Evolutionary conservation across 2,888 invertebrate genomes (phyloP).

Genomic region (Drosophila subsilvestris): DNA sequence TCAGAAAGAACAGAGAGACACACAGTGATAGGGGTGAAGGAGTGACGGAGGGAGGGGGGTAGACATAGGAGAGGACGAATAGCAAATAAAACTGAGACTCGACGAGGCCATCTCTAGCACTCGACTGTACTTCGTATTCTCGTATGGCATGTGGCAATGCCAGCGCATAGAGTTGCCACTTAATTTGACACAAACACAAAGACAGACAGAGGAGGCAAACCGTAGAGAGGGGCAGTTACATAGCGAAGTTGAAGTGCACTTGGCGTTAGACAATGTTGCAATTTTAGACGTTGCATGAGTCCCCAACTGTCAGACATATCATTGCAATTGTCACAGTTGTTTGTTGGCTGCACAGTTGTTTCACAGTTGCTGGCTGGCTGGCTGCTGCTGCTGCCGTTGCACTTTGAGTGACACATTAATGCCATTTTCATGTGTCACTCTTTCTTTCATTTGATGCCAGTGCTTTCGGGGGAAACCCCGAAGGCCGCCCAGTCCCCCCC

Average conservation of each 20-base stretch:
- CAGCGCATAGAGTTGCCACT: conserved; percentile 72
- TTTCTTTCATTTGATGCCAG: conserved; percentile 76
- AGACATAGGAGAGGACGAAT: conserved; percentile 10
- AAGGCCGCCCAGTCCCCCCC: too few relatives aligned
- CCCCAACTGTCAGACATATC: conserved; percentile 71
- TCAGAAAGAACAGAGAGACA: conserved; percentile 62
- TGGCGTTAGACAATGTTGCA: conserved; percentile 76
- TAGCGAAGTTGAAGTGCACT: conserved; percentile 54
- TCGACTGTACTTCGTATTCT: conserved; percentile 18
- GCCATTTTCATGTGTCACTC: conserved; percentile 81
- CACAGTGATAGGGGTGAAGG: background rate
- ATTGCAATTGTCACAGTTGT: conserved; percentile 75
- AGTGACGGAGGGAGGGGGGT: background rate
- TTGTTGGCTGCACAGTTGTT: conserved; percentile 23
- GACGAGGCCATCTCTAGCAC: conserved; percentile 49
- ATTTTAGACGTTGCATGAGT: conserved; percentile 64
- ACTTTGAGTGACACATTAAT: conserved; percentile 82
- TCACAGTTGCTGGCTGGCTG: conserved; percentile 38
- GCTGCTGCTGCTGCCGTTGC: conserved; percentile 57
- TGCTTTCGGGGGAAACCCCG: conserved; percentile 10
- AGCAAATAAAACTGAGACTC: conserved; percentile 33
- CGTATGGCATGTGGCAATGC: conserved; percentile 60
- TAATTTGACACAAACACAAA: conserved; percentile 61
- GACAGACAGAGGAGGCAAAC: conserved; percentile 3
- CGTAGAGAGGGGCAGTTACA: background rate